Evolutionary conservation across 1,140 invertebrate species (phyloP).

Genomic region (Polyergus mexicanus): DNA sequence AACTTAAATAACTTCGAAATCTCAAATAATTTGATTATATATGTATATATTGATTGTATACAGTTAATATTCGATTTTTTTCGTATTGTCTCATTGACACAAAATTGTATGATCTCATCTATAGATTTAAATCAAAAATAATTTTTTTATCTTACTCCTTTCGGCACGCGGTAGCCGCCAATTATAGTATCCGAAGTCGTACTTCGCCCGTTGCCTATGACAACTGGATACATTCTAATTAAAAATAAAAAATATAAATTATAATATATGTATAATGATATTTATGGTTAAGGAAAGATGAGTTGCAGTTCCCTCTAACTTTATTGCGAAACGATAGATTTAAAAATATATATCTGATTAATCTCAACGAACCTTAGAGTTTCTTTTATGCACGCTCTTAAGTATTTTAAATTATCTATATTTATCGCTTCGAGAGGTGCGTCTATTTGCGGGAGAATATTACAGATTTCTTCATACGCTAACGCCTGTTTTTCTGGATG

Average conservation of each 20-base stretch:
- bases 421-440: conserved; percentile 88
- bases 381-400: conserved; percentile 96
- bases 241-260: conserved; percentile 44
- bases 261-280: not conserved
- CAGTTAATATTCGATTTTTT: not conserved
- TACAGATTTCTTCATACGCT: conserved; percentile 90
- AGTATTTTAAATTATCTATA: conserved; percentile 91
- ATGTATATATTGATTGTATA: not conserved
- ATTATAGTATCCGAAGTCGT: conserved; percentile 93
- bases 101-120: not conserved
- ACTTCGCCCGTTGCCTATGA: conserved; percentile 94
- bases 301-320: not conserved
- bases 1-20: not conserved
- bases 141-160: conserved; percentile 90
- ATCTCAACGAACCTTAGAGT: conserved; percentile 90
- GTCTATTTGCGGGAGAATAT: conserved; percentile 87
- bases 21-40: not conserved
- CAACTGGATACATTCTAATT: conserved; percentile 94
- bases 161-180: conserved; percentile 94
- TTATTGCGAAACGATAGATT: conserved; percentile 5
- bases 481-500: conserved; percentile 92
- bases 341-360: not conserved
- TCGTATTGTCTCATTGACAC: not conserved
- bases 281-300: not conserved
- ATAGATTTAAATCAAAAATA: not conserved